Percentiles rank a stretch among this genome's conserved stretches.
These are phyloP conservation scores for Lepisosteus osseus DNA, from an alignment of 2,113 vertebrate genomes.

Conservation along the genomic window DNA sequence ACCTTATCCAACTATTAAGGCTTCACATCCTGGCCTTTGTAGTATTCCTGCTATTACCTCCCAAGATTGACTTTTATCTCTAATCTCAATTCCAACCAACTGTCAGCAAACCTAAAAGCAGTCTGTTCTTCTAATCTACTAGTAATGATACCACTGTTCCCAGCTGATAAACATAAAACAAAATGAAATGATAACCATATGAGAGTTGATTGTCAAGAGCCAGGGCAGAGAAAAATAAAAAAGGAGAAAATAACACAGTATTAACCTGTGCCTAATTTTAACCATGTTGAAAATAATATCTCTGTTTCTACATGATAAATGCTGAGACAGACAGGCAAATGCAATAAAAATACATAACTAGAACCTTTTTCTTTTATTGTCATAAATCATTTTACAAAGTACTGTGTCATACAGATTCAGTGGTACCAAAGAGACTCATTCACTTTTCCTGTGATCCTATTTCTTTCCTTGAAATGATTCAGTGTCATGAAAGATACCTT, in stretches of 20 bases:
- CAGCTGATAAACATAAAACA: slow-evolving; percentile 52
- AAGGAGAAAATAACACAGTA: not conserved
- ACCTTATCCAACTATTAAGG: slow-evolving; percentile 48
- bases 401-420: no score
- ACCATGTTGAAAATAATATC: not conserved
- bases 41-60: slow-evolving; percentile 51
- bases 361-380: no score
- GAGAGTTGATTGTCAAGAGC: slow-evolving; percentile 28
- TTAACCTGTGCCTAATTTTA: not conserved
- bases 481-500: no score
- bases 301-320: not conserved
- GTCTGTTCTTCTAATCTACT: slow-evolving; percentile 50
- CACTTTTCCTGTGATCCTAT: no score
- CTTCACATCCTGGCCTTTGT: slow-evolving; percentile 54
- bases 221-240: not conserved
- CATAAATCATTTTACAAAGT: no score
- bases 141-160: slow-evolving; percentile 52
- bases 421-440: no score
- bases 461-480: no score
- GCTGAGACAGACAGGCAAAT: no score
- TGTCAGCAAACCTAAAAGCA: slow-evolving; percentile 51
- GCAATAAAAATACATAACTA: no score
- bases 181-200: slow-evolving; percentile 31
- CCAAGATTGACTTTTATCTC: slow-evolving; percentile 53
- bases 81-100: slow-evolving; percentile 56